A percentile compares a stretch with the other conserved stretches of the same genome.
phyloP scores from a whole-genome alignment of 2,888 invertebrate species.

The Polydrusus tereticollis region DNA sequence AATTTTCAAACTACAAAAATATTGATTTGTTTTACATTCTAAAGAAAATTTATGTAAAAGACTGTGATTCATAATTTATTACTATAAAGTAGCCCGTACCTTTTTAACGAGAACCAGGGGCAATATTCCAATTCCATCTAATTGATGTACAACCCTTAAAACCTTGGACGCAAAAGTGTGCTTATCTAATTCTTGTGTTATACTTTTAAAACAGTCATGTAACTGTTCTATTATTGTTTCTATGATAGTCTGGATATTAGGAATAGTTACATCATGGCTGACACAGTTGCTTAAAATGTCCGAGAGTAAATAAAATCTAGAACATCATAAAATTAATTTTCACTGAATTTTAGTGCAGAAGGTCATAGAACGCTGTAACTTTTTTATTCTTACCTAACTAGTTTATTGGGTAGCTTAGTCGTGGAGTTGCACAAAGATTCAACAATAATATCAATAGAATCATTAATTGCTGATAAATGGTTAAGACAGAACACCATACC shows the following conservation, averaged over 20 bases:
- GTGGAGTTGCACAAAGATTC: constrained; percentile 76
- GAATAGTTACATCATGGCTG: constrained; percentile 77
- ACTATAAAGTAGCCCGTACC: too few relatives aligned
- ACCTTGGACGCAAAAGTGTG: constrained; percentile 92
- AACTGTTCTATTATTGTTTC: constrained; percentile 9
- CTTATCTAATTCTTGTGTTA: constrained; percentile 71
- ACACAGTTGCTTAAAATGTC: constrained; percentile 96
- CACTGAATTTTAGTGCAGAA: too few relatives aligned
- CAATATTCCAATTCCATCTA: constrained; percentile 97
- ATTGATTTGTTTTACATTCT: too few relatives aligned
- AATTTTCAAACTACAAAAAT: constrained; percentile 36
- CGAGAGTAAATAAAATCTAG: constrained; percentile 90
- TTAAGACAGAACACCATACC: constrained; percentile 98
- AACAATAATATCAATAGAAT: constrained; percentile 89
- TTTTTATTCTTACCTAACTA: constrained; percentile 34
- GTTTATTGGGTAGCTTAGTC: constrained; percentile 37
- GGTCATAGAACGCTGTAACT: too few relatives aligned
- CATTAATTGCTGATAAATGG: constrained; percentile 93
- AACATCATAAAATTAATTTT: neutral
- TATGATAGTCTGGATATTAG: constrained; percentile 10
- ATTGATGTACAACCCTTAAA: constrained; percentile 88
- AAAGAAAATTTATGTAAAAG: neutral
- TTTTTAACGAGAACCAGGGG: constrained; percentile 87
- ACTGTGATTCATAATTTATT: too few relatives aligned
- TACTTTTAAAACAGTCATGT: constrained; percentile 9